These are phyloP conservation scores for Brachionus rubens DNA, from an alignment of 1,140 invertebrate species.

Conservation along the genomic window DNA sequence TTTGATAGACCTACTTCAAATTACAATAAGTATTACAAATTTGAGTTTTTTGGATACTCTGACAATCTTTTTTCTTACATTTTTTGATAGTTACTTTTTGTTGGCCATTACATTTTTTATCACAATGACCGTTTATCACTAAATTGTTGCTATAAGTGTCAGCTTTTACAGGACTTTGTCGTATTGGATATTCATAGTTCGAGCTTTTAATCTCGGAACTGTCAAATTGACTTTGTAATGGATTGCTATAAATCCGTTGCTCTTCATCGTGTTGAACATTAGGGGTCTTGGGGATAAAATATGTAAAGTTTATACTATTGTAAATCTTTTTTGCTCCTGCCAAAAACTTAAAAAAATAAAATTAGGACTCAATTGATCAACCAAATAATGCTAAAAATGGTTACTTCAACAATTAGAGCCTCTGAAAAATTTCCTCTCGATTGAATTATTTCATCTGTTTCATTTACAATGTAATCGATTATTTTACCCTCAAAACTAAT, in stretches of 20 bases:
- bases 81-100: conserved; percentile 8
- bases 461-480: conserved; percentile 46
- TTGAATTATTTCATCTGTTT: conserved; percentile 40
- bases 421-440: conserved; percentile 34
- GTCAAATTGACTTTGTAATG: background rate
- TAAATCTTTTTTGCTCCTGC: background rate
- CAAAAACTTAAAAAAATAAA: conserved; percentile 42
- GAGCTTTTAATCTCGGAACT: background rate
- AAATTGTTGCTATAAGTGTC: conserved; percentile 2
- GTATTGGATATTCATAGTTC: background rate
- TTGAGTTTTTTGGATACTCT: background rate
- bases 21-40: conserved; percentile 12
- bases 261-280: background rate
- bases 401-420: conserved; percentile 28
- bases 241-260: no score
- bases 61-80: background rate
- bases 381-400: no score
- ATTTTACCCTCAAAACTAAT: conserved; percentile 28
- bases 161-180: background rate
- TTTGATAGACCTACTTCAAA: background rate
- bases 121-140: background rate
- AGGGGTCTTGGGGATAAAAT: background rate
- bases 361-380: background rate
- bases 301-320: background rate
- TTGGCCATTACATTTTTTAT: conserved; percentile 9